These are phyloP conservation scores for Dendronephthya gigantea DNA, from an alignment of 64 coral and sea anemone species.

Conservation along the genomic window DNA sequence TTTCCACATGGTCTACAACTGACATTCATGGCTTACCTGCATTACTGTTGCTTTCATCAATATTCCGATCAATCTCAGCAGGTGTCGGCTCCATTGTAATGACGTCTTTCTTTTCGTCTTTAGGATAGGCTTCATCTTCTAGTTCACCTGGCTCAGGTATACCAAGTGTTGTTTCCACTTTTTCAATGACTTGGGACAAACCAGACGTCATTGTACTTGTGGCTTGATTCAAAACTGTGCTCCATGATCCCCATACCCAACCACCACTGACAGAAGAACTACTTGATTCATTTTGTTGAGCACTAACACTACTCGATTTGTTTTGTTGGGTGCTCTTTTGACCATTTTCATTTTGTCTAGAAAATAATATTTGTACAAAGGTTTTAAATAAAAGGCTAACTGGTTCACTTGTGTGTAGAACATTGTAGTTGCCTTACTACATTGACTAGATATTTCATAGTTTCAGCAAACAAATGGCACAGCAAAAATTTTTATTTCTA, in stretches of 20 bases:
- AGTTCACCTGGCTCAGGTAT: slow-evolving; percentile 85
- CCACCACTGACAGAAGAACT: slow-evolving; percentile 3
- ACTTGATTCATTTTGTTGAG: slow-evolving; percentile 1
- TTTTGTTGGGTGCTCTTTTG: background rate
- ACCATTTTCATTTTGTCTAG: background rate
- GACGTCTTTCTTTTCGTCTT: slow-evolving; percentile 36
- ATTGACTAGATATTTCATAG: too few species aligned
- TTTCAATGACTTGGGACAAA: slow-evolving; percentile 83
- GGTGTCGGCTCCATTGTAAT: background rate
- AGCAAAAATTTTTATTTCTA: too few species aligned
- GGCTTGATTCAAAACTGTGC: slow-evolving; percentile 70
- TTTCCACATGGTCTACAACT: too few species aligned
- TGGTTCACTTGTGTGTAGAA: too few species aligned
- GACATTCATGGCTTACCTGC: too few species aligned
- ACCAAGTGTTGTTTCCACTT: slow-evolving; percentile 74
- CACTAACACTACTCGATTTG: background rate
- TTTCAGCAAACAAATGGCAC: too few species aligned
- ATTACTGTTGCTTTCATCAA: background rate
- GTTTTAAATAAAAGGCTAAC: too few species aligned
- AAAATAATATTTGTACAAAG: background rate
- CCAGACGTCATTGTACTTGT: slow-evolving; percentile 80
- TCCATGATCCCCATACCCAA: slow-evolving; percentile 88
- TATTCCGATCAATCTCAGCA: background rate
- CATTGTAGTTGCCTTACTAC: too few species aligned
- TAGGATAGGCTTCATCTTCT: slow-evolving; percentile 48